Percentiles rank a stretch among this genome's conserved stretches.
Conservation (phyloP, 2,113 vertebrate genomes). For the Macheiramphus alcinus region DNA sequence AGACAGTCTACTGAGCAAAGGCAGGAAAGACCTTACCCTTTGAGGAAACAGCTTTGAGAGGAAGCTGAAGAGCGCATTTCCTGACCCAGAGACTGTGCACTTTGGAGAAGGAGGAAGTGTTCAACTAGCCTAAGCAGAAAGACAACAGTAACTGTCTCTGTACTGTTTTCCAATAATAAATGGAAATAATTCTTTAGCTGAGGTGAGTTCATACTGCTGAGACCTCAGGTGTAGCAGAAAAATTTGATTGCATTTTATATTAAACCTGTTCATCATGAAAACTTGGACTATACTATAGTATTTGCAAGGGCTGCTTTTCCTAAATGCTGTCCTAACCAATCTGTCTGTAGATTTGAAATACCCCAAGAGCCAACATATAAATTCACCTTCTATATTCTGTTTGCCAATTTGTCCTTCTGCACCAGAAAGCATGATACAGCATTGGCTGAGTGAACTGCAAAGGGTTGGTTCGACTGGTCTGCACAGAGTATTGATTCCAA, state of each 20-base stretch:
- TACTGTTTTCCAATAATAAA: background rate
- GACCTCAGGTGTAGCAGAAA: background rate
- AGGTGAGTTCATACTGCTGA: background rate
- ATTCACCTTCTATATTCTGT: background rate
- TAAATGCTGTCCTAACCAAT: background rate
- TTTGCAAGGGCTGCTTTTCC: background rate
- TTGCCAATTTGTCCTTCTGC: background rate
- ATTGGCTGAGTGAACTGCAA: background rate
- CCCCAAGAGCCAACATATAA: background rate
- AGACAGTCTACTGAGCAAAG: background rate
- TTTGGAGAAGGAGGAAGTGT: background rate
- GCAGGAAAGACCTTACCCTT: background rate
- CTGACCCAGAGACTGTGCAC: background rate
- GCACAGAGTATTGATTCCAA: background rate
- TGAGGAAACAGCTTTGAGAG: slow-evolving; percentile 1
- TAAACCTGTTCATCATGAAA: background rate
- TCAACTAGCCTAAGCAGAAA: background rate
- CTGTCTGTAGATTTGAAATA: background rate
- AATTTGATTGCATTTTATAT: background rate
- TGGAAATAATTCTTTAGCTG: background rate
- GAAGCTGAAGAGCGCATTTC: slow-evolving; percentile 10
- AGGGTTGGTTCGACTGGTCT: background rate
- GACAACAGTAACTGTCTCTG: background rate
- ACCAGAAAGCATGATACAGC: background rate
- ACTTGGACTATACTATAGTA: background rate